phyloP scores from a whole-genome alignment of 2,888 invertebrate genomes.

The Branchellion lobata region DNA sequence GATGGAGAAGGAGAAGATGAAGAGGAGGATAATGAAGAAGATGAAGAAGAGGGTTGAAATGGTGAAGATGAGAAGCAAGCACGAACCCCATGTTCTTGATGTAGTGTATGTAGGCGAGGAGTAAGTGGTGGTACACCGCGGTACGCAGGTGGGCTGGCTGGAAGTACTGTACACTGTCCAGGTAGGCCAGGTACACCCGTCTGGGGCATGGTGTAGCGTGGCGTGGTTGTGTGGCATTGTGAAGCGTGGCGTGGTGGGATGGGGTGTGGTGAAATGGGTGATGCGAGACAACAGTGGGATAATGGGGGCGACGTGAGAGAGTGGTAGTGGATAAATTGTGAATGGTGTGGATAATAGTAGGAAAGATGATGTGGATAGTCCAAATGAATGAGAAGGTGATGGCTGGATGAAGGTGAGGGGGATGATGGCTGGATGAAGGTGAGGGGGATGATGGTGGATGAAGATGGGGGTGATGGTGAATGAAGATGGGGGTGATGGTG shows the following conservation, averaged over 20 bases:
- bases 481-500: background rate
- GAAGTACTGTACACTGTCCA: slow-evolving; percentile 99
- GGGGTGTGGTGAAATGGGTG: background rate
- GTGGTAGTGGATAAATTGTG: background rate
- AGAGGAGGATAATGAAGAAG: too few species aligned
- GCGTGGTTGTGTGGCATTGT: background rate
- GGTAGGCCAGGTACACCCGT: slow-evolving; percentile 96
- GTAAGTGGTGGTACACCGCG: slow-evolving; percentile 97
- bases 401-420: slow-evolving; percentile 17
- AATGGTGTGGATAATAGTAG: too few species aligned
- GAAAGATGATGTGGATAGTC: too few species aligned
- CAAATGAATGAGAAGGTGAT: slow-evolving; percentile 9
- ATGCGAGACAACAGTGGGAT: background rate
- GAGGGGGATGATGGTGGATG: background rate
- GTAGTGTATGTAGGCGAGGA: slow-evolving; percentile 96
- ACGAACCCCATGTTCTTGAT: slow-evolving; percentile 86
- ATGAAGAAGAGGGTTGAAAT: too few species aligned
- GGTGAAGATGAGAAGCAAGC: too few species aligned
- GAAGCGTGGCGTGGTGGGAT: too few species aligned
- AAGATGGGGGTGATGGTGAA: background rate
- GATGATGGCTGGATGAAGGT: background rate
- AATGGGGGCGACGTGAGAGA: background rate
- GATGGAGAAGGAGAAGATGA: too few species aligned
- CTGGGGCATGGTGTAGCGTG: slow-evolving; percentile 61
- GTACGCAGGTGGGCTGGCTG: slow-evolving; percentile 93